Evolutionary conservation across 2,888 invertebrate species (phyloP).

Genomic region (Drosophila melanosoma): DNA sequence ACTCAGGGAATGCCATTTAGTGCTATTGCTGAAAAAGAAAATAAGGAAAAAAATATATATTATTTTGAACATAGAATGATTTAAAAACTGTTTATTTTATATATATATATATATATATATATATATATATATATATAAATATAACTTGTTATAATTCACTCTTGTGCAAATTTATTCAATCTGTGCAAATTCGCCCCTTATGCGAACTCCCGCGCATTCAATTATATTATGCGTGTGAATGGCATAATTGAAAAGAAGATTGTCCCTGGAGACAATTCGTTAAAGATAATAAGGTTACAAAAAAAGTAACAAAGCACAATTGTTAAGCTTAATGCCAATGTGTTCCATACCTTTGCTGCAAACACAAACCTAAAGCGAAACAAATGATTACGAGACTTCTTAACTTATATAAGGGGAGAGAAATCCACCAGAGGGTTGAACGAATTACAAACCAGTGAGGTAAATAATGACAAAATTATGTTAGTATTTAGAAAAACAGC

Average conservation of each 20-base stretch:
- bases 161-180: constrained; percentile 37
- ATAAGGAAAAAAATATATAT: too few relatives aligned
- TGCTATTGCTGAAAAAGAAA: constrained; percentile 27
- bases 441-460: constrained; percentile 76
- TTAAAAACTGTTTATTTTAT: background rate
- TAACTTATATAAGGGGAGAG: constrained; percentile 28
- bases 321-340: constrained; percentile 68
- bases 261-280: constrained; percentile 74
- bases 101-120: too few relatives aligned
- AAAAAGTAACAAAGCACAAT: constrained; percentile 68
- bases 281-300: constrained; percentile 76
- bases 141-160: constrained; percentile 2
- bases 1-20: constrained; percentile 45
- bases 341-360: constrained; percentile 34
- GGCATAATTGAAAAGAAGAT: constrained; percentile 74
- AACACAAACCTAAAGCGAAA: constrained; percentile 53
- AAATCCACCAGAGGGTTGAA: constrained; percentile 61
- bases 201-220: constrained; percentile 60
- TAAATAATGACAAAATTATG: constrained; percentile 80
- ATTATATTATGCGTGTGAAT: constrained; percentile 76
- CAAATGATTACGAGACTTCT: constrained; percentile 68
- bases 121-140: background rate
- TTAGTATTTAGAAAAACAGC: constrained; percentile 74
- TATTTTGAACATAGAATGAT: background rate
- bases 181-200: constrained; percentile 12